These are phyloP conservation scores for Orientallactaga bullata DNA, from an alignment of 2,113 vertebrate genomes.

Conservation along the genomic window DNA sequence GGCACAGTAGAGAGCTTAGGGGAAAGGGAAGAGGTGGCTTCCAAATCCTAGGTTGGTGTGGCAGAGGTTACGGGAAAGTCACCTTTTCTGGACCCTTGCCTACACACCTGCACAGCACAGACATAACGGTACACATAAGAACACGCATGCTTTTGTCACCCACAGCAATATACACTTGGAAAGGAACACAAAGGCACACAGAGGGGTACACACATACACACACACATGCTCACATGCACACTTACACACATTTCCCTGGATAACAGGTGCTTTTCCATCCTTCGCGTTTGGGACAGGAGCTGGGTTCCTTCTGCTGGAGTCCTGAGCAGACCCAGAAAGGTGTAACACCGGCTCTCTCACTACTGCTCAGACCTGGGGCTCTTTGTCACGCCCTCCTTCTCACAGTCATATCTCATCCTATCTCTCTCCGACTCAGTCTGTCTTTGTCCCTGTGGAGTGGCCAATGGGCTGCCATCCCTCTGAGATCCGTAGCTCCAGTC, in stretches of 20 bases:
- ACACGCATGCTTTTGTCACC: neutral
- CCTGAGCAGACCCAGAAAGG: conserved; percentile 6
- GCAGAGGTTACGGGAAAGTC: conserved; percentile 34
- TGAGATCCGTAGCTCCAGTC: neutral
- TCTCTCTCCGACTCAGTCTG: neutral
- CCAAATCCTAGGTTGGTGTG: neutral
- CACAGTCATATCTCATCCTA: neutral
- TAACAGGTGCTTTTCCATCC: neutral
- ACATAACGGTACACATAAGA: neutral
- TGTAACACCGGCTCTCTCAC: neutral
- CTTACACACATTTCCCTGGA: neutral
- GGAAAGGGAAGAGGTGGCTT: neutral
- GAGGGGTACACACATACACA: neutral
- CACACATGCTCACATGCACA: neutral
- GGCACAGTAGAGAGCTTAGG: neutral
- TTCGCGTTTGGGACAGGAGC: neutral
- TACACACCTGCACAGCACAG: neutral
- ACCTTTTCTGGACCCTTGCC: neutral
- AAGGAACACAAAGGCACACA: neutral
- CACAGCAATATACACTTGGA: neutral
- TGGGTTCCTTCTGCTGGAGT: neutral
- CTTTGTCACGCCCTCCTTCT: neutral
- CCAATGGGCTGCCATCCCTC: neutral
- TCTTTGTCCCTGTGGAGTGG: neutral
- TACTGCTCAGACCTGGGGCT: neutral